A percentile compares a stretch with the other conserved stretches of the same genome.
Evolutionary conservation across 2,888 invertebrate species (phyloP).

Genomic region (Abscondita cerata): DNA sequence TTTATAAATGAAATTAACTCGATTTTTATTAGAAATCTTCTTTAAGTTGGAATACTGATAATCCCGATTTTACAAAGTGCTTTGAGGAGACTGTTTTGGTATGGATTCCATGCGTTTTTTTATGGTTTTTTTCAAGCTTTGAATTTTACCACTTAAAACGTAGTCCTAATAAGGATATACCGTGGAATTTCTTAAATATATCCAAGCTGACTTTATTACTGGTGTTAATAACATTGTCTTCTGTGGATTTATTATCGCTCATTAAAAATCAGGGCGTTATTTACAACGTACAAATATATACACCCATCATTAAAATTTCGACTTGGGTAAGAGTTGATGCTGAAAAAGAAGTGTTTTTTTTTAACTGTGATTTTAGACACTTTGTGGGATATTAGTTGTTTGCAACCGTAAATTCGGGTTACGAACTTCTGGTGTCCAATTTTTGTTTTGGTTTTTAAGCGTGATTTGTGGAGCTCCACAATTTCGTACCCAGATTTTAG

Average conservation of each 20-base stretch:
- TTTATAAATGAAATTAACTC: neutral
- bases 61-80: conserved; percentile 86
- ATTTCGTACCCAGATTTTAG: conserved; percentile 69
- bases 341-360: neutral
- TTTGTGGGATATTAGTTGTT: conserved; percentile 73
- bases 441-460: conserved; percentile 88
- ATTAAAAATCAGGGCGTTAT: conserved; percentile 57
- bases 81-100: conserved; percentile 90
- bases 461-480: conserved; percentile 76
- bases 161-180: conserved; percentile 80
- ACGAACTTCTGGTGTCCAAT: conserved; percentile 88
- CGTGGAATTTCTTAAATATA: conserved; percentile 76
- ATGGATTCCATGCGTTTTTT: conserved; percentile 87
- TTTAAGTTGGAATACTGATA: conserved; percentile 79
- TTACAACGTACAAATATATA: conserved; percentile 75
- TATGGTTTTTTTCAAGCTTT: conserved; percentile 78
- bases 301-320: conserved; percentile 77
- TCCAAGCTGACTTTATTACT: conserved; percentile 72
- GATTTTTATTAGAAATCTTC: conserved; percentile 70
- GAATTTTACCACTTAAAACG: conserved; percentile 78
- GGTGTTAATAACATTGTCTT: conserved; percentile 69
- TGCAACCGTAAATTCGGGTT: conserved; percentile 87
- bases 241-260: conserved; percentile 67
- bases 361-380: conserved; percentile 62
- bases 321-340: conserved; percentile 77